Base-by-base conservation (phyloP, 2,113 vertebrate species). In the Toxostoma redivivum region DNA sequence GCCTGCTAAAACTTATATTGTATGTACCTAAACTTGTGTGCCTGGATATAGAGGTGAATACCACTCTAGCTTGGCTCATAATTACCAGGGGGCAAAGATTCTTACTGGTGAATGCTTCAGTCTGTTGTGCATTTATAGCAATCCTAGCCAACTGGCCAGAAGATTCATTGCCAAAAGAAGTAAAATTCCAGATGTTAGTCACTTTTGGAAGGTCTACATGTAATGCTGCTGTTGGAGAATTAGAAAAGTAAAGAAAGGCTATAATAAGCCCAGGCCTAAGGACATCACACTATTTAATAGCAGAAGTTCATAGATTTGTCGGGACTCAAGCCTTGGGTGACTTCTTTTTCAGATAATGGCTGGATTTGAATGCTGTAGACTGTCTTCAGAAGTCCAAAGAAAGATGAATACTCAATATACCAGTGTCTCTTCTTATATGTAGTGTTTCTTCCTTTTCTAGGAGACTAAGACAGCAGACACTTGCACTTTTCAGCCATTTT, bases 61-160 rank as follows among this genome's bases (percentile, higher is more conserved):
- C 16, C 1, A 0, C 37, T 42, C 10, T 23, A 62, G 6, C 6
- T 27, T 9, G 11, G 38, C 16, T 38, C 11, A 9, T 7, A 40
- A 8, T 12, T 42, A 20, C 16, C 27, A 30, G 25, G 9, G 12
- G 24, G 3, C 6, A 61, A 47, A 61, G 14, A 33, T 20, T 61
- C 37, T 58, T 25, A 37, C 28, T 9, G 24, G 28, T 33, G 5
- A 21, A 4, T 48, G 5, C 7, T 48, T 72, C 33, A n/a, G 12
- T 56, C 28, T 30, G 12, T 24, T 64, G 33, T 15, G 19, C 11
- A 14, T 60, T 56, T 69, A 12, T n/a, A 37, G 6, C 31, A 12
- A 37, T 27, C 21, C 48, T 65, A 70, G 14, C 11, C n/a, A 9
- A 28, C 7, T 53, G 31, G 15, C 15, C 25, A 51, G 27, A 38